Percentiles rank a stretch among this genome's conserved stretches.
Evolutionary conservation across 2,797 vertebrate species (phyloP).

Genomic region (Coregonus sp.): DNA sequence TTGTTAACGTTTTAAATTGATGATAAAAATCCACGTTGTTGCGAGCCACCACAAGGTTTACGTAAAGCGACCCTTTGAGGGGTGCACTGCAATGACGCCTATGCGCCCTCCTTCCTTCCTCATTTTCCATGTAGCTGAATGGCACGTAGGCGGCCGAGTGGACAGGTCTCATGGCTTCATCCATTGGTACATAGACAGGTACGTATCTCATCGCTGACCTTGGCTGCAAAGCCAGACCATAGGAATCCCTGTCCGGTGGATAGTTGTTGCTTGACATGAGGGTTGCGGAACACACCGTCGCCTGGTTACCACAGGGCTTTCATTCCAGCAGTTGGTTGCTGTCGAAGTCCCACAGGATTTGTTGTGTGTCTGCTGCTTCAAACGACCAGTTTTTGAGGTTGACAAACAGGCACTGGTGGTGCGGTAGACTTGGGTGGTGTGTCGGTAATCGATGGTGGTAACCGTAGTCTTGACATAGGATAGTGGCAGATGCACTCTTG

Average conservation of each 20-base stretch:
- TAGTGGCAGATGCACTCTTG: background rate
- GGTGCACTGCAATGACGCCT: background rate
- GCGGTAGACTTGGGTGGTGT: background rate
- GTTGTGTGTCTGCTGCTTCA: background rate
- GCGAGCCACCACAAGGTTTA: background rate
- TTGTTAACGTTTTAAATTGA: background rate
- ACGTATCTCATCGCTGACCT: background rate
- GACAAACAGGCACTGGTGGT: background rate
- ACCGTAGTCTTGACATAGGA: background rate
- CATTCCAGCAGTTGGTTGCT: background rate
- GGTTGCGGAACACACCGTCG: background rate
- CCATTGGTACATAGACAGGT: background rate
- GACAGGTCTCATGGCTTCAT: background rate
- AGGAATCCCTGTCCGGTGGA: background rate
- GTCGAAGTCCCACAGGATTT: background rate
- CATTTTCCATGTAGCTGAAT: background rate
- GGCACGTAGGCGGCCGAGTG: background rate
- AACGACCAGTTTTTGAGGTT: background rate
- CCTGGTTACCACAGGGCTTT: background rate
- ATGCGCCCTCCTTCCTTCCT: background rate
- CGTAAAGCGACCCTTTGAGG: background rate
- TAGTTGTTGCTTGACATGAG: background rate
- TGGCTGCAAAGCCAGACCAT: background rate
- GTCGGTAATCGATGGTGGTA: background rate
- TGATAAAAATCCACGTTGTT: background rate